Conservation (phyloP, 2,888 invertebrate genomes). For the Lissonota sp. region DNA sequence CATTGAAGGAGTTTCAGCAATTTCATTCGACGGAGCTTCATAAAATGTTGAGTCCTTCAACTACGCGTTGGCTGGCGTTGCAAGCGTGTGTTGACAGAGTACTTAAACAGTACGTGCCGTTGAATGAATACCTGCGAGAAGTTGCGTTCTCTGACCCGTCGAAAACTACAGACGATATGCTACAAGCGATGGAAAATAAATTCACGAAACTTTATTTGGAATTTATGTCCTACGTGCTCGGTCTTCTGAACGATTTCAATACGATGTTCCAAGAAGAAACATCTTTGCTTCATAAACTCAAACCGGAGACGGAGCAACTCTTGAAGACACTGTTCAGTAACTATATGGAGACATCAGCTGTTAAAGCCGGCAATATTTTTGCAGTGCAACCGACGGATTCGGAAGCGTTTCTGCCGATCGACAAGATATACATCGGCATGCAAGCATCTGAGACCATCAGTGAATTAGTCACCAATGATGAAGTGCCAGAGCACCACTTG, state of each 20-base stretch:
- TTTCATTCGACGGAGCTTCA: slow-evolving; percentile 76
- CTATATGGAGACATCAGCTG: not conserved
- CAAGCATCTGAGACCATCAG: slow-evolving; percentile 1
- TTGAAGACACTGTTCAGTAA: slow-evolving; percentile 51
- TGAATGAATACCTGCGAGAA: slow-evolving; percentile 73
- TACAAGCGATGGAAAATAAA: slow-evolving; percentile 69
- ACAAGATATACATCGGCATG: slow-evolving; percentile 19
- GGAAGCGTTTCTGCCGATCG: slow-evolving; percentile 12
- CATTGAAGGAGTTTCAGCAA: slow-evolving; percentile 75
- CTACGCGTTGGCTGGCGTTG: slow-evolving; percentile 75
- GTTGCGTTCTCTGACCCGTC: slow-evolving; percentile 72
- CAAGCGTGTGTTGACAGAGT: slow-evolving; percentile 77
- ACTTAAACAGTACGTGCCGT: slow-evolving; percentile 75
- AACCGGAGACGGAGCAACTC: slow-evolving; percentile 64
- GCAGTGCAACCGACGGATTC: slow-evolving; percentile 2
- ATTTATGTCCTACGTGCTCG: slow-evolving; percentile 70
- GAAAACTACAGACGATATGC: slow-evolving; percentile 41
- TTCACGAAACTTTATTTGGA: slow-evolving; percentile 71
- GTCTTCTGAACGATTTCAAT: slow-evolving; percentile 70
- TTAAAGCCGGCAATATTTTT: slow-evolving; percentile 17
- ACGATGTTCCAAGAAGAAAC: slow-evolving; percentile 68
- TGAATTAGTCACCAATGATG: not conserved
- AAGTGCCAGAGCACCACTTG: not conserved
- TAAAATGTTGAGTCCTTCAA: slow-evolving; percentile 69
- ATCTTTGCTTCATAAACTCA: slow-evolving; percentile 61